phyloP scores from a whole-genome alignment of 2,797 vertebrate species.

The Echiichthys vipera region DNA sequence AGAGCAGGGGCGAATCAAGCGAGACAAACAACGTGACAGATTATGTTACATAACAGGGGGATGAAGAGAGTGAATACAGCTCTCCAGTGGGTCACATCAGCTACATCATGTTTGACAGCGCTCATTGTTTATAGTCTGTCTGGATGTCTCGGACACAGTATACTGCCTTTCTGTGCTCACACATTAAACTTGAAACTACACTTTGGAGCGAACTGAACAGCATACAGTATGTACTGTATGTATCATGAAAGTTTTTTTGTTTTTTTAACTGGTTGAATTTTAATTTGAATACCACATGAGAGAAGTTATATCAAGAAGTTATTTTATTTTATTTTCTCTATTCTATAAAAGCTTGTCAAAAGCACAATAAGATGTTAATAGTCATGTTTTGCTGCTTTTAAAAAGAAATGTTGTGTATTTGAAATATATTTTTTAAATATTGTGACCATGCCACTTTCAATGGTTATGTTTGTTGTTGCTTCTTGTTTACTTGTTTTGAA shows the following conservation, averaged over 20 bases:
- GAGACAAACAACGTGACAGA: conserved; percentile 24
- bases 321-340: neutral
- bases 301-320: neutral
- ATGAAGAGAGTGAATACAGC: conserved; percentile 10
- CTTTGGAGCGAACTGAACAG: neutral
- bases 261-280: neutral
- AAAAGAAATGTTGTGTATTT: neutral
- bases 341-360: neutral
- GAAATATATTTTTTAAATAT: conserved; percentile 17
- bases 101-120: conserved; percentile 21
- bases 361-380: conserved; percentile 43
- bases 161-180: conserved; percentile 36
- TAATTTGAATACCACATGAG: neutral
- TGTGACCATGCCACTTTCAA: conserved; percentile 19
- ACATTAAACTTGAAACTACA: conserved; percentile 33
- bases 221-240: neutral
- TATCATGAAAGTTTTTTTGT: neutral
- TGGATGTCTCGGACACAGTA: conserved; percentile 29
- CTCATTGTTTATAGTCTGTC: conserved; percentile 14
- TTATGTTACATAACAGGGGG: conserved; percentile 45
- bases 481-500: conserved; percentile 7
- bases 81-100: conserved; percentile 35
- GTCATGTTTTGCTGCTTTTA: conserved; percentile 36
- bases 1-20: neutral
- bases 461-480: neutral